phyloP scores from a whole-genome alignment of 2,113 vertebrate genomes.

The Cyanoramphus novaezelandiae region DNA sequence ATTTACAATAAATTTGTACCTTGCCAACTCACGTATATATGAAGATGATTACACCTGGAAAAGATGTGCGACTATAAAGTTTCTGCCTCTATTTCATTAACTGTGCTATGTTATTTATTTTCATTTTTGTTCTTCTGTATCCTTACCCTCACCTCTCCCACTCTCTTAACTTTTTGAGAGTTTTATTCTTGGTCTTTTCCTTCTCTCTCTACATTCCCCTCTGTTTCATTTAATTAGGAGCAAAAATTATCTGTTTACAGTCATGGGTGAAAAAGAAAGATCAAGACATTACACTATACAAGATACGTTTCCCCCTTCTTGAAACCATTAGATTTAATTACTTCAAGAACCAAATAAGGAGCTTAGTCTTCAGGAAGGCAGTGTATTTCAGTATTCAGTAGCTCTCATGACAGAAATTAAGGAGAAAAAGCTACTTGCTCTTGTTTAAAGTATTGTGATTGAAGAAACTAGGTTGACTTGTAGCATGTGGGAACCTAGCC shows the following conservation, averaged over 20 bases:
- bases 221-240: not conserved
- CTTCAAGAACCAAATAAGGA: not conserved
- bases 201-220: not conserved
- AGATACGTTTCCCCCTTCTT: not conserved
- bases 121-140: not conserved
- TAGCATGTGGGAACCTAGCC: not conserved
- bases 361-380: not conserved
- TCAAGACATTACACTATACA: not conserved
- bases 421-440: not conserved
- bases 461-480: not conserved
- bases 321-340: not conserved
- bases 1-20: slow-evolving; percentile 55
- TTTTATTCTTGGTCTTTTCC: not conserved
- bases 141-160: not conserved
- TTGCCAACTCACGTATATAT: slow-evolving; percentile 25
- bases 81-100: not conserved
- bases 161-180: not conserved
- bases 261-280: not conserved
- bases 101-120: not conserved
- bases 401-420: not conserved
- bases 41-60: slow-evolving; percentile 22
- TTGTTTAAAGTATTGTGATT: not conserved
- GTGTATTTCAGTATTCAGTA: not conserved
- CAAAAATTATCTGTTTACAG: not conserved
- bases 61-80: not conserved